Evolutionary conservation across 2,888 invertebrate genomes (phyloP).

Genomic region (Drosophila sordidula): DNA sequence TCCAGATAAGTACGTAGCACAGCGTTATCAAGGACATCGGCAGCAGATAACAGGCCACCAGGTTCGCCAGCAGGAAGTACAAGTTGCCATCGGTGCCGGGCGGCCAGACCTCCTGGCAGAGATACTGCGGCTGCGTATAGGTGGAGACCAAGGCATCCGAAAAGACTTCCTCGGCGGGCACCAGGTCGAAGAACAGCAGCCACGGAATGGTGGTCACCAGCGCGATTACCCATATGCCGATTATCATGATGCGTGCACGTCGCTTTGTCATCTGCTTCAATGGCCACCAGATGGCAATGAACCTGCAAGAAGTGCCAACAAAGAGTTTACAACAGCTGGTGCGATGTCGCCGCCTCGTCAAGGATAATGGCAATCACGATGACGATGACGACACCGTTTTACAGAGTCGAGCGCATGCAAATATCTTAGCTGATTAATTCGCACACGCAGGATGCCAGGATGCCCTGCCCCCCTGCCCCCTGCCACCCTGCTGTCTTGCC

Average conservation of each 20-base stretch:
- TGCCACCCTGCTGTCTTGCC: background rate
- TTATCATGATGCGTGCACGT: slow-evolving; percentile 94
- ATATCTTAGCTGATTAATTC: slow-evolving; percentile 76
- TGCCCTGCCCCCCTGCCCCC: background rate
- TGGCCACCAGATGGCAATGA: slow-evolving; percentile 98
- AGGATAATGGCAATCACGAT: slow-evolving; percentile 64
- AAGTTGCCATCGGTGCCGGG: slow-evolving; percentile 91
- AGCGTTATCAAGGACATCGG: slow-evolving; percentile 96
- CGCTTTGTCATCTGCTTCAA: slow-evolving; percentile 95
- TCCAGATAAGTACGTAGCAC: slow-evolving; percentile 96
- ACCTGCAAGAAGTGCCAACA: slow-evolving; percentile 88
- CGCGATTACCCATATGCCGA: slow-evolving; percentile 95
- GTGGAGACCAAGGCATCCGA: slow-evolving; percentile 88
- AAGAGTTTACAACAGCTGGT: slow-evolving; percentile 56
- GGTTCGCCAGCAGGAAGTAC: slow-evolving; percentile 95
- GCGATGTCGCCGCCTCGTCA: slow-evolving; percentile 33
- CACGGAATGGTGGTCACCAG: slow-evolving; percentile 94
- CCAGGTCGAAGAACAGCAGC: slow-evolving; percentile 94
- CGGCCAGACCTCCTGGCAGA: slow-evolving; percentile 95
- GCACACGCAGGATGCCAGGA: slow-evolving; percentile 70
- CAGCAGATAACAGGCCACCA: slow-evolving; percentile 95
- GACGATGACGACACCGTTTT: slow-evolving; percentile 71
- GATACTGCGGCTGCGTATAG: slow-evolving; percentile 90
- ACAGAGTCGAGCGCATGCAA: slow-evolving; percentile 62
- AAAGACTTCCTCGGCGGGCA: slow-evolving; percentile 83